Conservation (phyloP, 2,888 invertebrate species). For the Imbricaverruca yamaguchii region DNA sequence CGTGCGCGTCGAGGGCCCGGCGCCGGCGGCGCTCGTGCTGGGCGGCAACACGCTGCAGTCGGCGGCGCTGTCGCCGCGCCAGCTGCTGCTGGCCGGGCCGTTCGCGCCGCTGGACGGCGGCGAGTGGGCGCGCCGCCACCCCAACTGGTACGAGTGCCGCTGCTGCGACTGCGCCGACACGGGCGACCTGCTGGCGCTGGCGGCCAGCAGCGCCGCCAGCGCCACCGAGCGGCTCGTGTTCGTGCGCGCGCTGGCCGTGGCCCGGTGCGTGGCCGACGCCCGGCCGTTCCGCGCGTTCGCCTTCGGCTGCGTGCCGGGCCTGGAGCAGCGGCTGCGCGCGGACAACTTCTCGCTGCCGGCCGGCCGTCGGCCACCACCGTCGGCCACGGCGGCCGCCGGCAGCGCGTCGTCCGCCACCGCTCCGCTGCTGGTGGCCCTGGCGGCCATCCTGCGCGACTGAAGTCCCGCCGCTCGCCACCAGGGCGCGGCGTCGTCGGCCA, state of each 20-base stretch:
- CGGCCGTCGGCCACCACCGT: not conserved
- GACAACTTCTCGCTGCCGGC: not conserved
- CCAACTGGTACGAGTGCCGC: not conserved
- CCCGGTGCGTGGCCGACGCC: not conserved
- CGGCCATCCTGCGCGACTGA: not conserved
- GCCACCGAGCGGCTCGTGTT: not conserved
- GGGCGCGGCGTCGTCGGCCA: not conserved
- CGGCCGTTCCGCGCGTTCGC: not conserved
- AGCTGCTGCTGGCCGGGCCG: not conserved
- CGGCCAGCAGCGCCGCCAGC: not conserved
- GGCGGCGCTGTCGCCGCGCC: not conserved
- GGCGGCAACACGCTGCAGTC: not conserved
- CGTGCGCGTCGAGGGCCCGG: not conserved
- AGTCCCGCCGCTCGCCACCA: not conserved
- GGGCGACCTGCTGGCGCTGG: not conserved
- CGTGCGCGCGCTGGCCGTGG: not conserved
- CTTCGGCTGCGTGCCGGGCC: not conserved
- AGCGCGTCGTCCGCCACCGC: not conserved
- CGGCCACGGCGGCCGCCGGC: not conserved
- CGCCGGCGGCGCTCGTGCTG: not conserved
- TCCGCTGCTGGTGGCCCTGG: not conserved
- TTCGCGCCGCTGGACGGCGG: not conserved
- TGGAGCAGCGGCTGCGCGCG: not conserved
- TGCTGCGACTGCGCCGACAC: not conserved
- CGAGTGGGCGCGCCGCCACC: not conserved